A percentile compares a stretch with the other conserved stretches of the same genome.
Evolutionary conservation across 2,888 invertebrate species (phyloP).

Genomic region (Hetaerina titia): DNA sequence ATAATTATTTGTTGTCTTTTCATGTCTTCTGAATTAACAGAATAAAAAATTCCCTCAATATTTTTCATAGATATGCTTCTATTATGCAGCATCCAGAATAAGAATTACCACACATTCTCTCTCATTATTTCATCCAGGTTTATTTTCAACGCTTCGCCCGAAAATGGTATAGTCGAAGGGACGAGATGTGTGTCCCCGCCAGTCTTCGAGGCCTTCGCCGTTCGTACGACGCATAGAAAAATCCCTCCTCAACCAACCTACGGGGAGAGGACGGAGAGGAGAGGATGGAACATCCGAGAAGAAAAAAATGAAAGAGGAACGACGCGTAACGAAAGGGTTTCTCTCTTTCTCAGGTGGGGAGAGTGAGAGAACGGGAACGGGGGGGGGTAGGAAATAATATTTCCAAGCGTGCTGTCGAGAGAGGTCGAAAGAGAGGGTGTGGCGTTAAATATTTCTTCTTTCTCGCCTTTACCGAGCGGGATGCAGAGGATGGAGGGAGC

Average conservation of each 20-base stretch:
- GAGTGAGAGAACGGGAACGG: background rate
- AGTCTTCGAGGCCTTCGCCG: background rate
- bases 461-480: background rate
- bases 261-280: background rate
- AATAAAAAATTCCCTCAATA: too few relatives aligned
- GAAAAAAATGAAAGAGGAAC: background rate
- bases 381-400: background rate
- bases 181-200: background rate
- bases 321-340: conserved; percentile 6
- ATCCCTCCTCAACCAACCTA: background rate
- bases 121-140: background rate
- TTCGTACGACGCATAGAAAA: background rate
- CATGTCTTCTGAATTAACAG: too few relatives aligned
- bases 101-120: background rate
- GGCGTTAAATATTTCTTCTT: too few relatives aligned
- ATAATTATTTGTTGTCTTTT: too few relatives aligned
- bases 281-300: background rate
- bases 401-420: conserved; percentile 19
- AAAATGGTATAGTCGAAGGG: background rate
- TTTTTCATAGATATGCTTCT: too few relatives aligned
- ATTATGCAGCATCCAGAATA: too few relatives aligned
- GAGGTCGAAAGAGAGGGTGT: background rate
- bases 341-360: background rate
- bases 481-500: background rate
- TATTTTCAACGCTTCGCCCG: background rate